A percentile compares a stretch with the other conserved stretches of the same genome.
Evolutionary conservation across 2,888 invertebrate species (phyloP).

Genomic region (Stictocephala bisonia): DNA sequence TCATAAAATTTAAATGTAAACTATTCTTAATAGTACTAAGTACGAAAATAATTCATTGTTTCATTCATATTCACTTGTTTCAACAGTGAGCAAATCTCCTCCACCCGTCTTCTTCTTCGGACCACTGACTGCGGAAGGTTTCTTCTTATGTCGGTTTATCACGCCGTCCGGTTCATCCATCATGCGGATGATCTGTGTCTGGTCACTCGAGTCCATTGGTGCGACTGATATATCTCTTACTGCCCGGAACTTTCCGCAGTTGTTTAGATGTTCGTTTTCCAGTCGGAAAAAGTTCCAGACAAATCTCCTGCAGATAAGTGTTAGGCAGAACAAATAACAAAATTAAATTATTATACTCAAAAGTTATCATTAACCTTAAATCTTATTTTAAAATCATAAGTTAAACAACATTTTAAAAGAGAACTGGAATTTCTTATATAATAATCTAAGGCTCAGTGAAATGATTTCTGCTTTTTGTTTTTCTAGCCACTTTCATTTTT

Average conservation of each 20-base stretch:
- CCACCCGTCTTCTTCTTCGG: conserved; percentile 24
- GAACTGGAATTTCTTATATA: too few species aligned
- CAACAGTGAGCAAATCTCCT: conserved; percentile 33
- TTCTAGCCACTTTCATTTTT: too few species aligned
- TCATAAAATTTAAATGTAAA: too few species aligned
- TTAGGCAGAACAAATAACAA: not conserved
- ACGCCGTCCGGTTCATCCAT: conserved; percentile 96
- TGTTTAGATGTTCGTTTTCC: conserved; percentile 99
- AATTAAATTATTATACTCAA: not conserved
- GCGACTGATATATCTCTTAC: conserved; percentile 97
- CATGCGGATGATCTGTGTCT: conserved; percentile 89
- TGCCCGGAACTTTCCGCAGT: conserved; percentile 98
- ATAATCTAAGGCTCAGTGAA: too few species aligned
- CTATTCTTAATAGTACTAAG: too few species aligned
- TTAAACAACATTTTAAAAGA: too few species aligned
- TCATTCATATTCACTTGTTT: too few species aligned
- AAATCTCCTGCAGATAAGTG: conserved; percentile 77
- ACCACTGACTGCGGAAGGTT: conserved; percentile 61
- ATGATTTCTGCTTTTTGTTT: too few species aligned
- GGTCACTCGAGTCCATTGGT: conserved; percentile 93
- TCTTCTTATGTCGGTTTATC: conserved; percentile 73
- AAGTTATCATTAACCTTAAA: too few species aligned
- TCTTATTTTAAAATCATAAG: too few species aligned
- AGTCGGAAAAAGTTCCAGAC: conserved; percentile 99
- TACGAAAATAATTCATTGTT: too few species aligned